phyloP scores from a whole-genome alignment of 2,888 invertebrate species.

The Prosapia bicincta region DNA sequence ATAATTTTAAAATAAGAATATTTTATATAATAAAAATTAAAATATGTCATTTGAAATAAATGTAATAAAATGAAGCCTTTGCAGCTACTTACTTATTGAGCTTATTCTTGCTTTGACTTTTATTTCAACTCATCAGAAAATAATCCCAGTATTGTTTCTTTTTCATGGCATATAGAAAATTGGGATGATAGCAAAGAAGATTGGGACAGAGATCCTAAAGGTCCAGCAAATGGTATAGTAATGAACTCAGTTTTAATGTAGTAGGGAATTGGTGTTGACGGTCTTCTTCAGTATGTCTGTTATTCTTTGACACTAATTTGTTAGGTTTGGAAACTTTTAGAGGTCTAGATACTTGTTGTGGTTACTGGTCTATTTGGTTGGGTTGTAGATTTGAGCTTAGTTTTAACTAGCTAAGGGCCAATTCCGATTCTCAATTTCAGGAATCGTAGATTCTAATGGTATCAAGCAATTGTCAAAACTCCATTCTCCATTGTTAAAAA shows the following conservation, averaged over 20 bases:
- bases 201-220: constrained; percentile 20
- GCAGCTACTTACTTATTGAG: too few relatives aligned
- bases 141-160: neutral
- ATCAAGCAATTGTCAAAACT: too few relatives aligned
- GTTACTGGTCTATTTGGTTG: neutral
- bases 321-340: neutral
- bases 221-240: constrained; percentile 16
- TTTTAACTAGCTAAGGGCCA: neutral
- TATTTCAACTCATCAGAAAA: too few relatives aligned
- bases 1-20: too few relatives aligned
- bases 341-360: neutral
- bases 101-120: too few relatives aligned
- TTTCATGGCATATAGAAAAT: constrained; percentile 16
- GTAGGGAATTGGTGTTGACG: neutral
- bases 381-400: neutral
- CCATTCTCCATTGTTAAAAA: too few relatives aligned
- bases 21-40: too few relatives aligned
- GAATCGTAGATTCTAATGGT: too few relatives aligned
- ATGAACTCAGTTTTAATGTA: neutral
- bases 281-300: neutral
- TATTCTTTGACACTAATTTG: neutral
- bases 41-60: too few relatives aligned
- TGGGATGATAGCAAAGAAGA: constrained; percentile 23
- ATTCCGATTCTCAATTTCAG: too few relatives aligned
- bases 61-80: too few relatives aligned